These are phyloP conservation scores for Lutraria lutraria DNA, from an alignment of 2,888 invertebrate species.

Conservation along the genomic window DNA sequence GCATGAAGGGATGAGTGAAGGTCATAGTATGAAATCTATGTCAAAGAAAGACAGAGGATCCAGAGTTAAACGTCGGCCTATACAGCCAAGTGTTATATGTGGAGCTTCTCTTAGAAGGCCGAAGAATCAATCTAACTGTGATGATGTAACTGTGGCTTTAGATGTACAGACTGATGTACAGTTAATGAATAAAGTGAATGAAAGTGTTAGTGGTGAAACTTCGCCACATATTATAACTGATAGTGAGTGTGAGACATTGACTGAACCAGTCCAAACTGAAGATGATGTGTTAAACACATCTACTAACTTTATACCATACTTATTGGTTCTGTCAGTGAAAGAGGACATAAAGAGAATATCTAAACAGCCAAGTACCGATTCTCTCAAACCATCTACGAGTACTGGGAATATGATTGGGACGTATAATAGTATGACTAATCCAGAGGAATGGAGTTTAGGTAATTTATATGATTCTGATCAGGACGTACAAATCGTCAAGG, in stretches of 20 bases:
- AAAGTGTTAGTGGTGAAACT: slow-evolving; percentile 89
- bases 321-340: slow-evolving; percentile 74
- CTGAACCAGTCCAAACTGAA: slow-evolving; percentile 18
- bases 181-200: slow-evolving; percentile 93
- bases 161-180: slow-evolving; percentile 88
- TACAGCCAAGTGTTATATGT: slow-evolving; percentile 85
- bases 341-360: slow-evolving; percentile 66
- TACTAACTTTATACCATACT: slow-evolving; percentile 77
- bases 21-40: slow-evolving; percentile 31
- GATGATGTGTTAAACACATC: slow-evolving; percentile 61
- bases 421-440: slow-evolving; percentile 65
- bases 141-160: slow-evolving; percentile 51
- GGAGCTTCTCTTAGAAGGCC: slow-evolving; percentile 85
- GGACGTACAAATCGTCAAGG: slow-evolving; percentile 83
- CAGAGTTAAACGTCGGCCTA: slow-evolving; percentile 54
- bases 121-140: slow-evolving; percentile 68
- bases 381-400: slow-evolving; percentile 66
- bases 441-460: slow-evolving; percentile 70
- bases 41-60: slow-evolving; percentile 35
- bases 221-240: slow-evolving; percentile 88
- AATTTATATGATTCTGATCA: slow-evolving; percentile 78
- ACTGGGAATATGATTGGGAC: slow-evolving; percentile 69
- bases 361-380: slow-evolving; percentile 70
- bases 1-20: slow-evolving; percentile 63
- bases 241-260: slow-evolving; percentile 71